Evolutionary conservation across 2,888 invertebrate genomes (phyloP).

Genomic region (Epinotia ramella): DNA sequence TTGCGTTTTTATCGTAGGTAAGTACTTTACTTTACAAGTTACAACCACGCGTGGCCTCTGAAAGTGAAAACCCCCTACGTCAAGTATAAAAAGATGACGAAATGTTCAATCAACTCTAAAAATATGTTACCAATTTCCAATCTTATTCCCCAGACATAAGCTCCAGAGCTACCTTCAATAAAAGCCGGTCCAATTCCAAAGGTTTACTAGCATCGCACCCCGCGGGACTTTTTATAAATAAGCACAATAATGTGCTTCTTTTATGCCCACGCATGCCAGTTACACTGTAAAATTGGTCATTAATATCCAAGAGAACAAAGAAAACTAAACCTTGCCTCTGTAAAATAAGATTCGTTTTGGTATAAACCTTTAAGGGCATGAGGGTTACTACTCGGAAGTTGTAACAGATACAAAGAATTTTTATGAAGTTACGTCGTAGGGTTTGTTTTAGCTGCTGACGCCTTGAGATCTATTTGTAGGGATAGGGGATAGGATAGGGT

Average conservation of each 20-base stretch:
- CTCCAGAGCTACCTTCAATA: background rate
- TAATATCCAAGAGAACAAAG: slow-evolving; percentile 47
- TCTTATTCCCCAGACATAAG: no score
- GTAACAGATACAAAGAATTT: slow-evolving; percentile 72
- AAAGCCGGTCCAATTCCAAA: slow-evolving; percentile 11
- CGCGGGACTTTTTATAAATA: slow-evolving; percentile 41
- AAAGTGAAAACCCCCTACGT: no score
- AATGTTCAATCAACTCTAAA: no score
- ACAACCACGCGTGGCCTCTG: no score
- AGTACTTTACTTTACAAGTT: no score
- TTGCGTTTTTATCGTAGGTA: no score
- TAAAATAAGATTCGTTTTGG: slow-evolving; percentile 52
- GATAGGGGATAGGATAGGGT: slow-evolving; percentile 23
- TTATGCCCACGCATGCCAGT: slow-evolving; percentile 42
- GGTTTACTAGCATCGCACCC: slow-evolving; percentile 12
- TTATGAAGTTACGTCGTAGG: slow-evolving; percentile 72
- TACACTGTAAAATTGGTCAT: slow-evolving; percentile 56
- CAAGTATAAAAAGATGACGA: no score
- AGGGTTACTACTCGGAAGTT: slow-evolving; percentile 69
- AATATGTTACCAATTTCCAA: no score
- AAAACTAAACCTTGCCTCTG: slow-evolving; percentile 50
- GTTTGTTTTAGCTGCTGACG: slow-evolving; percentile 66
- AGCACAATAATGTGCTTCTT: slow-evolving; percentile 31
- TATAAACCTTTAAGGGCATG: slow-evolving; percentile 51
- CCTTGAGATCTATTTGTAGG: slow-evolving; percentile 34